These are phyloP conservation scores for Tenthredo distinguenda DNA, from an alignment of 2,888 invertebrate genomes.

Conservation along the genomic window DNA sequence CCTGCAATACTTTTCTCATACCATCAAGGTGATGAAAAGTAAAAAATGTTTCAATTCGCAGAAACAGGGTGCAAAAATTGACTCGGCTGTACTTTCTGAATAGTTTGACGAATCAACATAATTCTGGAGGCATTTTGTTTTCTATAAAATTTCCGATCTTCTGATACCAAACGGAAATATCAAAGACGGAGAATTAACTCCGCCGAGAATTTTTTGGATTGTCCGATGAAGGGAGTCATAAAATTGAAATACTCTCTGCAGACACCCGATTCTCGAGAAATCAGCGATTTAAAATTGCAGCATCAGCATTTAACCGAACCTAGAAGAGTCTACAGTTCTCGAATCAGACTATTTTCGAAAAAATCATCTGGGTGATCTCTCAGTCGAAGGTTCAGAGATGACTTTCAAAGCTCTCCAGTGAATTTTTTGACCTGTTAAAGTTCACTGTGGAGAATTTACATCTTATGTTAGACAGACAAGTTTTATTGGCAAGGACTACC, in stretches of 20 bases:
- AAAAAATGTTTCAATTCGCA: too few relatives aligned
- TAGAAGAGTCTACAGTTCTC: not conserved
- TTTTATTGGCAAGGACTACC: not conserved
- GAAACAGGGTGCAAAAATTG: too few relatives aligned
- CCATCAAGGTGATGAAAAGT: too few relatives aligned
- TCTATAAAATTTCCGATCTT: too few relatives aligned
- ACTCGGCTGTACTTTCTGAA: too few relatives aligned
- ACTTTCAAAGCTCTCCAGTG: not conserved
- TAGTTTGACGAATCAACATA: too few relatives aligned
- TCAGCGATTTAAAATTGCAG: not conserved
- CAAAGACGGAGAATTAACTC: too few relatives aligned
- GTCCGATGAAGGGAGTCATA: not conserved
- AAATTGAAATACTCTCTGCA: not conserved
- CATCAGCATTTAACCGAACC: not conserved
- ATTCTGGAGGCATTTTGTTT: too few relatives aligned
- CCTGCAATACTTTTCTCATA: too few relatives aligned
- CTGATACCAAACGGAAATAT: too few relatives aligned
- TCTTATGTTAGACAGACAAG: not conserved
- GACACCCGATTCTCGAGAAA: not conserved
- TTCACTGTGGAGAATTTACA: not conserved
- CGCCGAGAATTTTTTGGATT: not conserved
- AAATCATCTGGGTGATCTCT: not conserved
- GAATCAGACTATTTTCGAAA: not conserved
- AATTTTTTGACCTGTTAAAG: not conserved
- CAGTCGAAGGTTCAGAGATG: not conserved